A percentile compares a stretch with the other conserved stretches of the same genome.
Conservation (phyloP, 1,140 invertebrate species). For the Papilio helenus region DNA sequence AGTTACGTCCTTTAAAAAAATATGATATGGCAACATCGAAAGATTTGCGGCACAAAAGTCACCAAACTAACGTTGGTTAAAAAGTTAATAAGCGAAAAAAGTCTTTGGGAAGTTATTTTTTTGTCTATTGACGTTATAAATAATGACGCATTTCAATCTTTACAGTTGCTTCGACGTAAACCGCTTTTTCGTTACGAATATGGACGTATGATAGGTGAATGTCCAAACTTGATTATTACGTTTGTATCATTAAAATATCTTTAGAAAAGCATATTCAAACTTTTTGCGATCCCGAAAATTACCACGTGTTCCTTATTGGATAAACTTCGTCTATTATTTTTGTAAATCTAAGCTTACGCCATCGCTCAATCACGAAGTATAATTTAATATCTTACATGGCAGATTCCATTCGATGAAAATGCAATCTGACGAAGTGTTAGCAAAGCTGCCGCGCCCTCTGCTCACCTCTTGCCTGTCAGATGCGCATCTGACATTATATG, state of each 20-base stretch:
- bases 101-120: background rate
- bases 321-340: background rate
- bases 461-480: conserved; percentile 38
- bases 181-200: background rate
- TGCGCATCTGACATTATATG: background rate
- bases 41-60: background rate
- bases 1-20: no score
- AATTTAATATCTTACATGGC: background rate
- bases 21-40: background rate
- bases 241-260: background rate
- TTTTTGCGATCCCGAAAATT: background rate
- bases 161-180: background rate
- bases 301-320: background rate
- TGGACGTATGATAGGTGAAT: background rate
- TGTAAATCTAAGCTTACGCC: conserved; percentile 3
- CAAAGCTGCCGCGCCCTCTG: conserved; percentile 48
- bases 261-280: background rate
- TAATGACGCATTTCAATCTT: background rate
- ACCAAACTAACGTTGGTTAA: background rate
- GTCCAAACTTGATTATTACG: background rate
- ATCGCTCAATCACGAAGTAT: background rate
- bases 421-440: conserved; percentile 46
- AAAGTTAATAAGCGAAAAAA: background rate
- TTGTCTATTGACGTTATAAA: background rate
- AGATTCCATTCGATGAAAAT: conserved; percentile 29